Evolutionary conservation across 2,797 vertebrate genomes (phyloP), one percentile per base, ranked within the genome.

Genomic region (Labeo calbasu): DNA sequence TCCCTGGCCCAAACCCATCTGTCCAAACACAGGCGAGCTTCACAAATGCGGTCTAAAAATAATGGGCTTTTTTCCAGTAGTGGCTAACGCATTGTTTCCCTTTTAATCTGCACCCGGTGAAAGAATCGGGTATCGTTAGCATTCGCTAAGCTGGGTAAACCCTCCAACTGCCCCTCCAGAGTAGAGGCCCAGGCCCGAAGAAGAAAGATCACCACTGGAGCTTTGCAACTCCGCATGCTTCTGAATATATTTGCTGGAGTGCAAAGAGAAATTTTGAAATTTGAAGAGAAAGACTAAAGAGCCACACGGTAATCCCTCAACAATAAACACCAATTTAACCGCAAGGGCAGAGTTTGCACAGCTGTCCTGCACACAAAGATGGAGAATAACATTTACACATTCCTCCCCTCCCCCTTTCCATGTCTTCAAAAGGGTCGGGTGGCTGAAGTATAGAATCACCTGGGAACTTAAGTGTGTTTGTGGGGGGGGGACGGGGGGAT

Each of bases 341-440:
- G 77, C 79, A 71, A 89, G 86, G 87, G 85, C 69, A 79, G 46
- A 88, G 92, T 92, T 91, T 92, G 88, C 89, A 87, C 92, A 93
- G 92, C 92, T 93, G 92, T 86, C 85, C 81, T 77, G 43, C 84
- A 88, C 85, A 89, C 87, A 88, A 84, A 87, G 87, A 91, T 88
- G 80, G 82, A 91, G 89, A 90, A 92, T 89, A 91, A 90, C 89
- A 91, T 89, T 86, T 84, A 87, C 89, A 89, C 91, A 90, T 90
- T 89, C 90, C 85, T 87, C 82, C 76, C 72, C 51, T 69, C 82
- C 81, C 82, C 76, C 61, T 50, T 55, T 73, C 32, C 63, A 43
- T 87, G 79, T 88, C 85, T 84, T 89, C 71, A 87, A 87, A 90
- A 82, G 77, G 77, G 81, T 73, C 50, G 72, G 85, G 86, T 66